These are phyloP conservation scores for Digitonthophagus gazella DNA, from an alignment of 2,888 invertebrate genomes.

Conservation along the genomic window DNA sequence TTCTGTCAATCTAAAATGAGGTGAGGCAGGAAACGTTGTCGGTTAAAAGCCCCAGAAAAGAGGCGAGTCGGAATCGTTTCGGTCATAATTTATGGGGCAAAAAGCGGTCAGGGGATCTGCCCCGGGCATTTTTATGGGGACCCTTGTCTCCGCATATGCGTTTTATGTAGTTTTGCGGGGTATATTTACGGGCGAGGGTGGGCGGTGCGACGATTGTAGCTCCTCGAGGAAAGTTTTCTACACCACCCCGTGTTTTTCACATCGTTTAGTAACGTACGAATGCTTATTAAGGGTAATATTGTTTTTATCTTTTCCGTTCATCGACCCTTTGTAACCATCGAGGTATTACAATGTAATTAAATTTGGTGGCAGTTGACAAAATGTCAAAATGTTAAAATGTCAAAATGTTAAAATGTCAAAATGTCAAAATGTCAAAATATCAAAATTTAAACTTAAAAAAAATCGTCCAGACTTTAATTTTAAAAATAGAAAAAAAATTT, in stretches of 20 bases:
- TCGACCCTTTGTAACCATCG: too few relatives aligned
- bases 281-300: neutral
- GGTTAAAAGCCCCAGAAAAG: neutral
- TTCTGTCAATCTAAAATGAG: neutral
- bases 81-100: conserved; percentile 8
- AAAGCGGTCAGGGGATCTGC: conserved; percentile 1
- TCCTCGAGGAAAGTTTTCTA: neutral
- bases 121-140: conserved; percentile 13
- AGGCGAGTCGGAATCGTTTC: neutral
- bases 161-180: conserved; percentile 14
- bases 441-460: neutral
- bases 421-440: too few relatives aligned
- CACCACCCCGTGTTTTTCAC: neutral
- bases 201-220: too few relatives aligned
- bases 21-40: neutral
- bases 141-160: conserved; percentile 17
- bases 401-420: too few relatives aligned
- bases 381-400: too few relatives aligned
- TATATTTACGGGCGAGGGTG: neutral
- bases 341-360: too few relatives aligned
- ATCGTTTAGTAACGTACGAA: neutral
- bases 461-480: too few relatives aligned
- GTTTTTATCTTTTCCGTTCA: too few relatives aligned
- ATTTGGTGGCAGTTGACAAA: too few relatives aligned
- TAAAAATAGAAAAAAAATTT: too few relatives aligned